Conservation (phyloP, 1,140 invertebrate genomes). For the Caenorhabditis briggsae region DNA sequence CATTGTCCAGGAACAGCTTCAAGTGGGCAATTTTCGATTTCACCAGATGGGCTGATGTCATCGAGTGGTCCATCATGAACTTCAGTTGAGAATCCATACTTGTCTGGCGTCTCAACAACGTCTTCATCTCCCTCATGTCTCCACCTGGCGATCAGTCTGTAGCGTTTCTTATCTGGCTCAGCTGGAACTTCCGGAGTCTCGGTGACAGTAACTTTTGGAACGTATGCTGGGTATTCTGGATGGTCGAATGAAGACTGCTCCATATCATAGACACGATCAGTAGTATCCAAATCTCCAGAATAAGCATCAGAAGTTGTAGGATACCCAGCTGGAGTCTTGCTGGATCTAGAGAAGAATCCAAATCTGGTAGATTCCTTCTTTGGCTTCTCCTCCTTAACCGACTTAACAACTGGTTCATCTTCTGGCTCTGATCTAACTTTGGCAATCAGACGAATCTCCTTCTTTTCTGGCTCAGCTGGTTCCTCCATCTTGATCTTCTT, state of each 20-base stretch:
- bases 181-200: not conserved
- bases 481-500: not conserved
- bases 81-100: slow-evolving; percentile 48
- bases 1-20: slow-evolving; percentile 51
- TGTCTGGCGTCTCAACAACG: slow-evolving; percentile 64
- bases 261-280: slow-evolving; percentile 1
- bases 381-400: not conserved
- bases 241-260: slow-evolving; percentile 11
- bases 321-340: slow-evolving; percentile 5
- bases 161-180: slow-evolving; percentile 9
- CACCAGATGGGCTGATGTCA: slow-evolving; percentile 39
- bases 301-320: slow-evolving; percentile 14
- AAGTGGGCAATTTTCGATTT: slow-evolving; percentile 62
- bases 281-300: slow-evolving; percentile 29
- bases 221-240: not conserved
- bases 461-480: not conserved
- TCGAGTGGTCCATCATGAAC: slow-evolving; percentile 65
- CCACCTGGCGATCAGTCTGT: slow-evolving; percentile 33
- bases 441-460: not conserved
- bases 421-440: not conserved
- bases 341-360: slow-evolving; percentile 36
- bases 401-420: slow-evolving; percentile 1
- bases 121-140: slow-evolving; percentile 71
- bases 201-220: not conserved
- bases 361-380: slow-evolving; percentile 1